Evolutionary conservation across 2,888 invertebrate species (phyloP).

Genomic region (Dasypolia templi): DNA sequence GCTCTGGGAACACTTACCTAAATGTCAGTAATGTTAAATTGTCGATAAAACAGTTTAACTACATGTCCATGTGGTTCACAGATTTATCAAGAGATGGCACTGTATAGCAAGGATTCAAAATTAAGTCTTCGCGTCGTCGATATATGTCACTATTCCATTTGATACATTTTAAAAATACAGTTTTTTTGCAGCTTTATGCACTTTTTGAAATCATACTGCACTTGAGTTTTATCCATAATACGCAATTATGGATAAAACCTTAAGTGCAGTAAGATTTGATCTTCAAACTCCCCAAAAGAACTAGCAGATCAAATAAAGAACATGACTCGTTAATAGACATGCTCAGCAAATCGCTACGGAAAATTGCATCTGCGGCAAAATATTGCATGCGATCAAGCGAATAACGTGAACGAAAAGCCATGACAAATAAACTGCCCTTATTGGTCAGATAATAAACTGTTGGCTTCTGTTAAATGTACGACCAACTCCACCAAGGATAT

Average conservation of each 20-base stretch:
- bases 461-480: constrained; percentile 22
- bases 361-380: constrained; percentile 55
- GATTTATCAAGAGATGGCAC: constrained; percentile 14
- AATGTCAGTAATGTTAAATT: constrained; percentile 8
- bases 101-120: fast-evolving
- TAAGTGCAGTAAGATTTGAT: too few relatives aligned
- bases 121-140: background rate
- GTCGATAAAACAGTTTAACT: constrained; percentile 50
- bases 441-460: constrained; percentile 35
- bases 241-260: too few relatives aligned
- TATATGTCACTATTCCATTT: constrained; percentile 34
- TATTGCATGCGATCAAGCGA: constrained; percentile 57
- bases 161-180: background rate
- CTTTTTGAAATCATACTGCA: too few relatives aligned
- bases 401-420: constrained; percentile 45
- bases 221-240: too few relatives aligned
- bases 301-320: constrained; percentile 2
- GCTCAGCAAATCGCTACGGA: constrained; percentile 33
- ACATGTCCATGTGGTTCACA: background rate
- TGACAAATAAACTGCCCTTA: constrained; percentile 60
- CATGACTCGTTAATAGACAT: constrained; percentile 38
- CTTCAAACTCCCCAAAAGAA: background rate
- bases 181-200: background rate
- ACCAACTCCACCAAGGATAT: background rate
- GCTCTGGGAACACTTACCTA: background rate